phyloP scores from a whole-genome alignment of 2,797 vertebrate species.

The Pelobates cultripes region DNA sequence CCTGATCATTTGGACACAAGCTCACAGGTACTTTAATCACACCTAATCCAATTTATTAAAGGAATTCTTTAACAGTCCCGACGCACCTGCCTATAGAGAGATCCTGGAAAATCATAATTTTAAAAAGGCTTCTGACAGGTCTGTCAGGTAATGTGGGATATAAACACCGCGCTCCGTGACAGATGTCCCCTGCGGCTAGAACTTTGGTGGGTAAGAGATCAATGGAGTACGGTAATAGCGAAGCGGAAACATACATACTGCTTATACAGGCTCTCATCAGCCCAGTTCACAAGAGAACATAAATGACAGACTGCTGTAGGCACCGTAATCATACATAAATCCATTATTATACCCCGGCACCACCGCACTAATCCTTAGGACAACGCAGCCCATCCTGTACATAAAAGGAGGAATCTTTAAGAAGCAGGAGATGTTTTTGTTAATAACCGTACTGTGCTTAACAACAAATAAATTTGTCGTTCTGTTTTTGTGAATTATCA shows the following conservation, averaged over 20 bases:
- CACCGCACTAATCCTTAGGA: constrained; percentile 54
- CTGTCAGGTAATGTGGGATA: constrained; percentile 51
- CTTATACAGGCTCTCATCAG: constrained; percentile 40
- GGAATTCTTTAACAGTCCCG: constrained; percentile 56
- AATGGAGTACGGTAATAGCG: constrained; percentile 33
- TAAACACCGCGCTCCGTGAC: constrained; percentile 58
- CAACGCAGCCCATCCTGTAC: constrained; percentile 46
- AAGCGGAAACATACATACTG: constrained; percentile 48
- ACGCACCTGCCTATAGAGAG: constrained; percentile 58
- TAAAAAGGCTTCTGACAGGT: constrained; percentile 54
- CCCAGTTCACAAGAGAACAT: constrained; percentile 42
- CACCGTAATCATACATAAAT: constrained; percentile 57
- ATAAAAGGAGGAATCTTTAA: constrained; percentile 54
- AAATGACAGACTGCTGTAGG: constrained; percentile 53
- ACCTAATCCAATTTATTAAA: constrained; percentile 56
- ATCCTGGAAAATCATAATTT: constrained; percentile 49
- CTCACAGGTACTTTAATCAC: constrained; percentile 52
- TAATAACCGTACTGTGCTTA: constrained; percentile 15
- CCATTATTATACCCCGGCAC: constrained; percentile 48
- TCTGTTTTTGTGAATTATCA: constrained; percentile 2
- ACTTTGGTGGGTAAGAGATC: constrained; percentile 45
- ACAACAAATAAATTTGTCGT: constrained; percentile 26
- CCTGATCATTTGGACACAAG: constrained; percentile 50
- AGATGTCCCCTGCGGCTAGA: constrained; percentile 61
- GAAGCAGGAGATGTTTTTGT: constrained; percentile 18